Percentiles rank a stretch among this genome's conserved stretches.
phyloP scores from a whole-genome alignment of 2,113 vertebrate species.

The Eidolon helvum region DNA sequence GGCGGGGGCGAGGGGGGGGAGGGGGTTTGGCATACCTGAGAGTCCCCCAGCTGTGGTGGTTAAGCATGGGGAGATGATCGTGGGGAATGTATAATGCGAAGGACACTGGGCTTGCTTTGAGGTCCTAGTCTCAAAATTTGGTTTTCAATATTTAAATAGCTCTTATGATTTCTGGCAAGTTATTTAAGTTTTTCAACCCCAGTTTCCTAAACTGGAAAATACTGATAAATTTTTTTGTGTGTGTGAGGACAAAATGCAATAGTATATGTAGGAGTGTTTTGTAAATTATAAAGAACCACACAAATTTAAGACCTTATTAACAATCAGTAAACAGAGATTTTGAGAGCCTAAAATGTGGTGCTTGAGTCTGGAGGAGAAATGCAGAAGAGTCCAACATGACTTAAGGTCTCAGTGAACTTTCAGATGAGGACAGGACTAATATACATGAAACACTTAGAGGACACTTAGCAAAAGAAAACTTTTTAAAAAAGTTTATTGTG shows the following conservation, averaged over 20 bases:
- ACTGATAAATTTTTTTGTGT: background rate
- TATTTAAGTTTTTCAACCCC: background rate
- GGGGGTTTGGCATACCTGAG: no score
- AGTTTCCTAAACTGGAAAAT: slow-evolving; percentile 5
- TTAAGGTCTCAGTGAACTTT: background rate
- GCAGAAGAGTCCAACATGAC: background rate
- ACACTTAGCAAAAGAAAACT: background rate
- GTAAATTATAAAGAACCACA: background rate
- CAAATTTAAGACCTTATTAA: background rate
- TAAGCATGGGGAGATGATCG: background rate
- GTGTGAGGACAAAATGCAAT: background rate
- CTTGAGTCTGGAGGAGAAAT: background rate
- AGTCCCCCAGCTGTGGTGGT: background rate
- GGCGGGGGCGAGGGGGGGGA: background rate
- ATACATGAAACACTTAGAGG: background rate
- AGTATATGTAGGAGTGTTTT: background rate
- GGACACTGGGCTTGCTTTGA: background rate
- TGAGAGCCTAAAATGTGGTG: background rate
- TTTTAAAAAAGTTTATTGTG: background rate
- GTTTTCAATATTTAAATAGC: background rate
- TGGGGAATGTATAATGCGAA: background rate
- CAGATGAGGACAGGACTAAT: background rate
- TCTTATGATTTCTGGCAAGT: background rate
- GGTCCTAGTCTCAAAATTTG: background rate
- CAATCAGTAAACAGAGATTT: background rate